Evolutionary conservation across 30 jellyfish, hydroid and myxozoan genomes (phyloP), one percentile per base, ranked within the genome.

Genomic region (Clytia hemisphaerica): DNA sequence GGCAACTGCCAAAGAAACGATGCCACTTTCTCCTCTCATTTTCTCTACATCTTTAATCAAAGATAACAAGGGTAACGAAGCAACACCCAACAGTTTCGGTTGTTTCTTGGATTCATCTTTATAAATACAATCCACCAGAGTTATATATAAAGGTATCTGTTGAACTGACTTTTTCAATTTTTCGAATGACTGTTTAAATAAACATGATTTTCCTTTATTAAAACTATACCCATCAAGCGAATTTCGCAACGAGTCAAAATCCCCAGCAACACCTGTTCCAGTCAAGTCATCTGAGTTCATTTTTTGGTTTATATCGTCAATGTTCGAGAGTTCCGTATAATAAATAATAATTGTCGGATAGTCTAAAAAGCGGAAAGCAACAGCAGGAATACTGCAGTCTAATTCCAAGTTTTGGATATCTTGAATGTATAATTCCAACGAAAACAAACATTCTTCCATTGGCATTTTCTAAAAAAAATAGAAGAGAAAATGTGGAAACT

Each of bases 321-420:
- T 57, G 33, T 57, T 33, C 5, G 7, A 7, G 25, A 57, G 33
- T n/a, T 37, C 25, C 6, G 70, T 57, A 33, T 21, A 57, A 21
- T 57, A 57, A 21, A 57, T 57, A 30, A 57, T 57, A 22, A 57
- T 21, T 16, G 70, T 57, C 33, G 70, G 70, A 33, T 57, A 57
- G 30, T 57, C 70, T 1, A 57, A 44, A 25, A 57, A 30, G 30
- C 70, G 70, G 30, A 57, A 57, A 57, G 70, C 70, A 30, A 57
- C 70, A 21, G 70, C 70, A 7, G 70, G 70, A 21, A 57, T 57
- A 30, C 16, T 57, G 48, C 70, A 57, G 1, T 37, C 1, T 21
- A 57, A 37, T 21, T 28, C 15, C 15, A 57, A 33, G 30, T 57
- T 5, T 21, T 57, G 44, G 4, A 57, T 57, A 21, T 57, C 16